A percentile compares a stretch with the other conserved stretches of the same genome.
phyloP scores from a whole-genome alignment of 2,797 vertebrate genomes.

The Sebastes umbrosus region DNA sequence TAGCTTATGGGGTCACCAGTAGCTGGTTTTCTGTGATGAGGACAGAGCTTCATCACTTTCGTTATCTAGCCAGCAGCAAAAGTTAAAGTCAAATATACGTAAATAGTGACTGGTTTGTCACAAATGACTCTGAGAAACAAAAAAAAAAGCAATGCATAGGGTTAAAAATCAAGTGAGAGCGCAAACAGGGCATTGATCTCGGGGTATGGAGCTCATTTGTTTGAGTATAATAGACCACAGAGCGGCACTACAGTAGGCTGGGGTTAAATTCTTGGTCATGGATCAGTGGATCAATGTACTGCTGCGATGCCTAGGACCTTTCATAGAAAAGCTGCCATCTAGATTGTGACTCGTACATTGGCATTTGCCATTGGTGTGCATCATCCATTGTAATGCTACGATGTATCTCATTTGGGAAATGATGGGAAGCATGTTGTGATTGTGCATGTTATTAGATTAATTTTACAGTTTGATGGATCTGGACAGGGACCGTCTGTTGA shows the following conservation, averaged over 20 bases:
- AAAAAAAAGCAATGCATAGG: neutral
- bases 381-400: slow-evolving; percentile 31
- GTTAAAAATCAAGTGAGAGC: neutral
- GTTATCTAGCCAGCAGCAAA: neutral
- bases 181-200: neutral
- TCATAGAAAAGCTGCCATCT: slow-evolving; percentile 20
- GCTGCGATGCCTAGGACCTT: neutral
- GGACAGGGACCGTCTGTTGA: slow-evolving; percentile 58
- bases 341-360: slow-evolving; percentile 33
- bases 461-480: slow-evolving; percentile 62
- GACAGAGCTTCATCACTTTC: neutral
- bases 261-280: slow-evolving; percentile 26
- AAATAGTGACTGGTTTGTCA: neutral
- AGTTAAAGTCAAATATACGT: neutral
- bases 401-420: slow-evolving; percentile 38
- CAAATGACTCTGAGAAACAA: neutral
- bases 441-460: slow-evolving; percentile 47
- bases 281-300: slow-evolving; percentile 16
- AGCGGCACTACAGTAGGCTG: neutral
- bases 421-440: slow-evolving; percentile 50
- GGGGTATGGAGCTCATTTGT: neutral
- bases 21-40: neutral
- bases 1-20: neutral
- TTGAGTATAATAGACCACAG: neutral
- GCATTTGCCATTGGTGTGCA: slow-evolving; percentile 40